phyloP scores from a whole-genome alignment of 2,888 invertebrate genomes.

The Cloeon dipterum region DNA sequence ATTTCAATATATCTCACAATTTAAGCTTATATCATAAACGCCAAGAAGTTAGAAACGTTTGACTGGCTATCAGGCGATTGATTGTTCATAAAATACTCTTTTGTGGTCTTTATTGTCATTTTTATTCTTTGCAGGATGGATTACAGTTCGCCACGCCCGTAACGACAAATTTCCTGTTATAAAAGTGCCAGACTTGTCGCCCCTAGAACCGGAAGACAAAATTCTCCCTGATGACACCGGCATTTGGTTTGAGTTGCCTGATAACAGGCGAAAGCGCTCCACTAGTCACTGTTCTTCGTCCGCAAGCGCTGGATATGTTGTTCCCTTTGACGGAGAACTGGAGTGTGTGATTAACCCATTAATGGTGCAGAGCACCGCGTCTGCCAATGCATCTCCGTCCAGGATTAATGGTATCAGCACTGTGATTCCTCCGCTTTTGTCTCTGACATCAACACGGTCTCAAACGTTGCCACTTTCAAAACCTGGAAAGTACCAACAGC shows the following conservation, averaged over 20 bases:
- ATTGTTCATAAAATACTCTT: no score
- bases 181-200: conserved; percentile 18
- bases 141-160: conserved; percentile 50
- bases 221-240: neutral
- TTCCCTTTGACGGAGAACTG: neutral
- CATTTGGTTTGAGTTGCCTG: neutral
- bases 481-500: neutral
- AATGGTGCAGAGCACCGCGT: no score
- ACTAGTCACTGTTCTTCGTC: neutral
- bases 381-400: no score
- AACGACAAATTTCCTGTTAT: conserved; percentile 55
- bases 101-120: no score
- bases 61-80: no score
- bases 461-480: conserved; percentile 6
- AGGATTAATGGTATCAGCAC: neutral
- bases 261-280: neutral
- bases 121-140: conserved; percentile 30
- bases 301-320: neutral
- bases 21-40: conserved; percentile 11
- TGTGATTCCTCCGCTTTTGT: neutral
- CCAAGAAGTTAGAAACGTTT: neutral
- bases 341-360: no score
- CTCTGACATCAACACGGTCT: conserved; percentile 3
- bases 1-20: conserved; percentile 17
- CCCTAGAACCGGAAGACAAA: neutral